phyloP scores from a whole-genome alignment of 2,113 vertebrate species.

The Tretioscincus oriximinensis region DNA sequence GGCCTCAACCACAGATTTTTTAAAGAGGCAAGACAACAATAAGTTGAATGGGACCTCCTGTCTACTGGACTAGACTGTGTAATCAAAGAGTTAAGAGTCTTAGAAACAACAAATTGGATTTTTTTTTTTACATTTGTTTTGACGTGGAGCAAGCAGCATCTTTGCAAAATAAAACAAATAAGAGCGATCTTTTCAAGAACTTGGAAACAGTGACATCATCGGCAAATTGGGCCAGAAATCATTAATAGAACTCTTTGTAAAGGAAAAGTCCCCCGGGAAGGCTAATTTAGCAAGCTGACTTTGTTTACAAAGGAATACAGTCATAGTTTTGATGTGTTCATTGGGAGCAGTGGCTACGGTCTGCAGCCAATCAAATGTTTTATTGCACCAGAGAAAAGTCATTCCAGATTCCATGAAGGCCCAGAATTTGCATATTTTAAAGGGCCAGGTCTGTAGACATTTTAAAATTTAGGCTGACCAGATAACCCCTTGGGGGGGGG shows the following conservation, averaged over 20 bases:
- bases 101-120: constrained; percentile 66
- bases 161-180: constrained; percentile 55
- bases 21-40: no score
- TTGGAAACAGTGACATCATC: constrained; percentile 76
- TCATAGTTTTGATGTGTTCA: constrained; percentile 31
- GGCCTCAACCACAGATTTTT: no score
- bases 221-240: constrained; percentile 66
- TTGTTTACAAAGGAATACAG: constrained; percentile 71
- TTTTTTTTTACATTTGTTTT: constrained; percentile 60
- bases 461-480: no score
- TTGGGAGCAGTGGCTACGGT: constrained; percentile 20
- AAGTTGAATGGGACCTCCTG: neutral
- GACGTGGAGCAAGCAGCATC: constrained; percentile 65
- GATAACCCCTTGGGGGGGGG: no score
- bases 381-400: neutral
- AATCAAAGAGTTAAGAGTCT: constrained; percentile 38
- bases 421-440: neutral
- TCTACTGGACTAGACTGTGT: neutral
- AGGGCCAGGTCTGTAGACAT: neutral
- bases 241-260: constrained; percentile 69
- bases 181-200: constrained; percentile 68
- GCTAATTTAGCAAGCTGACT: constrained; percentile 52
- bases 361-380: neutral
- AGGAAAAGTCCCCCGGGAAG: constrained; percentile 49
- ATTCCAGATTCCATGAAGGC: neutral